These are phyloP conservation scores for Amiota communis DNA, from an alignment of 2,888 invertebrate species.

Conservation along the genomic window DNA sequence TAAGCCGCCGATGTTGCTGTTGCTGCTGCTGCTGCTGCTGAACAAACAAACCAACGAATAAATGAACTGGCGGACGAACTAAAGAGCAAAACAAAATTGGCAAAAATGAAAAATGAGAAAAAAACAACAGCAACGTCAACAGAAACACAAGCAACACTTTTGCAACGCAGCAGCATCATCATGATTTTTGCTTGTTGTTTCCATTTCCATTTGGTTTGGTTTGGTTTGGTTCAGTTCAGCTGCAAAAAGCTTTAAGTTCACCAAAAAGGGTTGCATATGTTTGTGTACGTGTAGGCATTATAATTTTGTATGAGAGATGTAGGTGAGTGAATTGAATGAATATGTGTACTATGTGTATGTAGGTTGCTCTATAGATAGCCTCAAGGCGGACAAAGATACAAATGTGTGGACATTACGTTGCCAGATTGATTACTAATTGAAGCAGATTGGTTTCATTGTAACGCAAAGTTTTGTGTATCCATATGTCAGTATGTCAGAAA, in stretches of 20 bases:
- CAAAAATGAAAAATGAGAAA: conserved; percentile 46
- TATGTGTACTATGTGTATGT: neutral
- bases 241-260: too few species aligned
- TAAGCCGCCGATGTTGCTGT: conserved; percentile 4
- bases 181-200: neutral
- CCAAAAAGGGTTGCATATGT: too few species aligned
- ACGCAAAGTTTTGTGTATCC: neutral
- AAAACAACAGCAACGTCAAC: conserved; percentile 1
- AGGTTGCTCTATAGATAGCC: neutral
- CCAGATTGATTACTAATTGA: neutral
- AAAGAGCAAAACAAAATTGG: conserved; percentile 58
- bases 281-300: too few species aligned
- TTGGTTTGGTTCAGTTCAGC: neutral
- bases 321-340: neutral
- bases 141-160: neutral
- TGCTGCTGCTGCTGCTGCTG: neutral
- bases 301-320: too few species aligned
- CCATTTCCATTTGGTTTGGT: neutral
- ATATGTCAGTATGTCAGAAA: too few species aligned
- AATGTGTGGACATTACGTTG: neutral
- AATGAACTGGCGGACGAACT: conserved; percentile 41
- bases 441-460: neutral
- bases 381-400: neutral
- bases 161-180: neutral
- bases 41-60: neutral